Evolutionary conservation across 2,113 vertebrate genomes (phyloP), one percentile per base, ranked within the genome.

Genomic region (Prionailurus viverrinus): DNA sequence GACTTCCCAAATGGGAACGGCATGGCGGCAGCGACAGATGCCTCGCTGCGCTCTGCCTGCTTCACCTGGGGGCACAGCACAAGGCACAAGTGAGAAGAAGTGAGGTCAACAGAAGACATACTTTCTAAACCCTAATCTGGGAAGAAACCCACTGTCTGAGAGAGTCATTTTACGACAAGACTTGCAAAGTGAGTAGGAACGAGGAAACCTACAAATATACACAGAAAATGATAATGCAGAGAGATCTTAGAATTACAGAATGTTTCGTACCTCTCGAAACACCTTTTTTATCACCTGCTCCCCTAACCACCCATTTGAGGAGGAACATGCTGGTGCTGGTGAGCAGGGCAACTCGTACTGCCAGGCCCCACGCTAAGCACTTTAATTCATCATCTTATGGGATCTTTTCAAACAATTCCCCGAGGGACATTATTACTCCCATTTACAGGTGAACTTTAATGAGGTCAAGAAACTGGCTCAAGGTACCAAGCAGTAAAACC

Each of bases 1-100:
- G 99, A 99, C 98, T 99, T 99, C 98, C 99, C 99, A 91, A 99
- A 99, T 3, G 99, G 99, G 99, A 99, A 99, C 97, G 99, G 99
- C 99, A 99, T 99, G 99, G 98, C 98, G 99, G 99, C 98, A 95
- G 98, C 97, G 98, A 98, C 98, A 96, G 97, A 88, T 81, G 96
- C 98, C 97, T 97, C 95, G 97, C 98, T 98, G 98, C 98, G 96
- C 96, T 99, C 98, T 95, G 98, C 98, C 98, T 98, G 98, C 97
- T 99, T 98, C 98, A 99, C 99, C 99, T 99, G 96, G 18, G 92
- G 97, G 98, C 63, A 27, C 29, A 86, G 95, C 63, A 76, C 10
- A 61, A 82, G 0, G 2, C 73, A 3, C 82, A 7, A 41, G 95
- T 94, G 1, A 97, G 97, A 92, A 97, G 39, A 12, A 33, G 31